Conservation (phyloP, 2,797 vertebrate genomes). For the Nyctibius grandis region DNA sequence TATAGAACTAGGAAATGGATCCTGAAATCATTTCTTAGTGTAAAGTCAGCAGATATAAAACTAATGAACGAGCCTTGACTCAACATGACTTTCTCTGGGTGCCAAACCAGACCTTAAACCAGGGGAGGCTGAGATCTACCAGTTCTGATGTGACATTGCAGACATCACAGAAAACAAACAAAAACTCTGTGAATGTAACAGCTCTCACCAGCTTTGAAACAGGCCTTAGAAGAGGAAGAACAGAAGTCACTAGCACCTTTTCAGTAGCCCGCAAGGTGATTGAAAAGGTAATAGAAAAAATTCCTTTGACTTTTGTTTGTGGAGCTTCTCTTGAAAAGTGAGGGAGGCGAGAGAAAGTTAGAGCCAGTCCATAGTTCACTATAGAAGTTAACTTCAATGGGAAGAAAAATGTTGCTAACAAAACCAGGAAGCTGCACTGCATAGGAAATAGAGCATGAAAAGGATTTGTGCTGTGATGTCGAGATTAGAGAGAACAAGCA, state of each 20-base stretch:
- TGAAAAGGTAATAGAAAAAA: not conserved
- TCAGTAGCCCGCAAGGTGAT: not conserved
- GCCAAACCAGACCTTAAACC: not conserved
- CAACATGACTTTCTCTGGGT: not conserved
- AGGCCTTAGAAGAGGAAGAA: not conserved
- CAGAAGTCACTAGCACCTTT: not conserved
- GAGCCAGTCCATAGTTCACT: not conserved
- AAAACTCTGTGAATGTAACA: not conserved
- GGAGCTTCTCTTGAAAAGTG: not conserved
- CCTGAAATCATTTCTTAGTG: not conserved
- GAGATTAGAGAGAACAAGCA: slow-evolving; percentile 65
- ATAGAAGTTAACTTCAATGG: not conserved
- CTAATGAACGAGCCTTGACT: not conserved
- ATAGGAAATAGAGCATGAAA: slow-evolving; percentile 69
- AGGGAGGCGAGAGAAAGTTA: not conserved
- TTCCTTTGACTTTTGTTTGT: not conserved
- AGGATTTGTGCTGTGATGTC: slow-evolving; percentile 67
- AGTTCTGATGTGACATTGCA: not conserved
- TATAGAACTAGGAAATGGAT: not conserved
- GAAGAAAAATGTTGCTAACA: slow-evolving; percentile 49
- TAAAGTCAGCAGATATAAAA: not conserved
- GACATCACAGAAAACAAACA: not conserved
- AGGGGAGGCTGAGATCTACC: not conserved
- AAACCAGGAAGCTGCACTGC: slow-evolving; percentile 20
- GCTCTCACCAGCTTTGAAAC: not conserved